Evolutionary conservation across 2,113 vertebrate species (phyloP).

Genomic region (Channa maculata): DNA sequence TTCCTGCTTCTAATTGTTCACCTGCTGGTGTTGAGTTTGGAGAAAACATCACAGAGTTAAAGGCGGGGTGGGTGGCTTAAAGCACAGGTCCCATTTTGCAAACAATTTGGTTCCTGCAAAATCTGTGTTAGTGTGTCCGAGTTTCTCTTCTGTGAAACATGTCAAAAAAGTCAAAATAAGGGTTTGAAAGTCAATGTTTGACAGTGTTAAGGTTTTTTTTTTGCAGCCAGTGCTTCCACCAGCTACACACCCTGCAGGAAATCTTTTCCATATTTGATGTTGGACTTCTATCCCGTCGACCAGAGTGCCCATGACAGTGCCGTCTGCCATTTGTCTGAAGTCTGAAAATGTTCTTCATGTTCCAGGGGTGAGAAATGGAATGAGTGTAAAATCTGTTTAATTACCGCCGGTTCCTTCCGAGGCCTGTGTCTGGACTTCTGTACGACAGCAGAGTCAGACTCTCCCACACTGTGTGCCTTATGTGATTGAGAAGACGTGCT

Average conservation of each 20-base stretch:
- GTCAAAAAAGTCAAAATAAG: not conserved
- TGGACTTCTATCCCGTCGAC: conserved; percentile 42
- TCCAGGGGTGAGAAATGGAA: conserved; percentile 33
- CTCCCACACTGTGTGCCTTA: conserved; percentile 49
- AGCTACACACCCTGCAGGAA: conserved; percentile 26
- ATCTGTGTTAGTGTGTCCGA: conserved; percentile 3
- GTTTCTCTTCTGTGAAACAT: conserved; percentile 1
- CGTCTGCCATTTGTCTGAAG: conserved; percentile 43
- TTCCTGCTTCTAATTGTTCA: conserved; percentile 58
- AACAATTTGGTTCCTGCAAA: conserved; percentile 15
- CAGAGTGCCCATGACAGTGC: conserved; percentile 1
- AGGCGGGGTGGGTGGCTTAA: not conserved
- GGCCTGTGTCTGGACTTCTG: conserved; percentile 22
- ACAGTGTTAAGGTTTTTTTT: not conserved
- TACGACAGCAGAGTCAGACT: conserved; percentile 13
- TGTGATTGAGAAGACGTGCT: conserved; percentile 40
- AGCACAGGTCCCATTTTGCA: not conserved
- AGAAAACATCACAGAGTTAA: conserved; percentile 3
- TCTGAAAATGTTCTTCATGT: conserved; percentile 18
- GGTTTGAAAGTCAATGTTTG: conserved; percentile 10
- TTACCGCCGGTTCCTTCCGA: conserved; percentile 35
- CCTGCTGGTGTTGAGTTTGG: conserved; percentile 66
- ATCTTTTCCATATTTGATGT: conserved; percentile 26
- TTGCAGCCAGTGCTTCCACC: conserved; percentile 3
- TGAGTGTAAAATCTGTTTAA: conserved; percentile 45